Base-by-base conservation (phyloP, 2,888 invertebrate genomes). In the Acanthopleura granulata region DNA sequence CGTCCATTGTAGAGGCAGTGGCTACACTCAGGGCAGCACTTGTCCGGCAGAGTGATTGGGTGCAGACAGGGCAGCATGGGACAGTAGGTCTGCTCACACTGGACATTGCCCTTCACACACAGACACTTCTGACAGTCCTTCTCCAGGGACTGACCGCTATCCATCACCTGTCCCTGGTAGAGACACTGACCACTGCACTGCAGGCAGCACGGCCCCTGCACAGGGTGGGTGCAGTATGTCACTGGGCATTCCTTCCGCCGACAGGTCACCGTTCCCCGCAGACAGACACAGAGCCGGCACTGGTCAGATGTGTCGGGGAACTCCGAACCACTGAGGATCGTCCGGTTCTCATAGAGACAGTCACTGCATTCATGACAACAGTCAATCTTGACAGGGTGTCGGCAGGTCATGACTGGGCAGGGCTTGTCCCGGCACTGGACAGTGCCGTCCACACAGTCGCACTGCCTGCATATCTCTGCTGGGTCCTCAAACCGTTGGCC, bases 11-110 rank as follows among this genome's bases (percentile, higher is more conserved):
- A 66, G 66, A 66, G 25, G 78, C 87, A 87, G 49, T 82, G 82
- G 1, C 61, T 69, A 79, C 87, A 87, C 12, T 66, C 76, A 15
- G 81, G 85, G 76, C 86, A 87, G 74, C 86, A 87, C 40, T 81
- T 79, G 1, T 76, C 76, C 1, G 71, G 71, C 16, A n/a, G 22
- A 0, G 61, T 76, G 11, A 80, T 80, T 9, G 86, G 85, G 75
- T 85, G 80, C 12, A 72, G 72, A 77, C 86, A 87, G 16, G 74
- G 49, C 9, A 80, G 79, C 3, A 75, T 62, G 3, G 80, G 81
- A 72, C 87, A 87, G 15, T 69, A 40, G 22, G 81, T 75, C 11
- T 78, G 76, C 18, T 62, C 57, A 71, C 86, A 86, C 25, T 74
- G 73, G 25, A 85, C 75, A 72, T 75, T 80, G 3, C 84, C 83